These are phyloP conservation scores for Ricordea florida DNA, from an alignment of 92 coral and sea anemone species.

Conservation along the genomic window DNA sequence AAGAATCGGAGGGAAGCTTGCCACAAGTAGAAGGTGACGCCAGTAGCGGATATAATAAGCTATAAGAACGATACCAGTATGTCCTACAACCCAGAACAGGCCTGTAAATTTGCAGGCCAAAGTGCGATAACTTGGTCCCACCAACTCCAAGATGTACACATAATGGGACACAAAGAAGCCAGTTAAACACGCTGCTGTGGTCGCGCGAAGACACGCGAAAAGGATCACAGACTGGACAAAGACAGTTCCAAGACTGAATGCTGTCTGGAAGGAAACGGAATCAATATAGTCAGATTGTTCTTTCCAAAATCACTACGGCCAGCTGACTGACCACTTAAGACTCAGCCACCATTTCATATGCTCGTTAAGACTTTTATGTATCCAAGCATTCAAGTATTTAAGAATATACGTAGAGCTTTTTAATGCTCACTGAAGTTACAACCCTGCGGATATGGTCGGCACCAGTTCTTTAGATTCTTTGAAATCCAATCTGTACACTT, in stretches of 20 bases:
- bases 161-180: conserved; percentile 67
- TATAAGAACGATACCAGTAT: conserved; percentile 1
- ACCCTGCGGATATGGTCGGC: no score
- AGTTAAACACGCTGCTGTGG: conserved; percentile 58
- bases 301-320: no score
- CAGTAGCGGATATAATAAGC: conserved; percentile 68
- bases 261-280: conserved; percentile 34
- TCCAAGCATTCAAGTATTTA: no score
- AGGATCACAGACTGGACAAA: conserved; percentile 70
- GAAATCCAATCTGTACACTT: no score
- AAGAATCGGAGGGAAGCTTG: conserved; percentile 42
- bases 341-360: no score
- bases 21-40: conserved; percentile 40
- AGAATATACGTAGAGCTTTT: no score
- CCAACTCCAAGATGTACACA: conserved; percentile 65
- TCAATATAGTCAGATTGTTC: no score
- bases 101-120: conserved; percentile 4
- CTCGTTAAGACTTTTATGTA: no score
- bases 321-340: no score
- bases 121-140: conserved; percentile 55
- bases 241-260: conserved; percentile 50
- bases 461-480: no score
- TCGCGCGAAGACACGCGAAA: conserved; percentile 67
- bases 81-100: conserved; percentile 44
- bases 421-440: no score